Percentiles rank a stretch among this genome's conserved stretches.
Evolutionary conservation across 2,888 invertebrate species (phyloP).

Genomic region (Mimumesa dahlbomi): DNA sequence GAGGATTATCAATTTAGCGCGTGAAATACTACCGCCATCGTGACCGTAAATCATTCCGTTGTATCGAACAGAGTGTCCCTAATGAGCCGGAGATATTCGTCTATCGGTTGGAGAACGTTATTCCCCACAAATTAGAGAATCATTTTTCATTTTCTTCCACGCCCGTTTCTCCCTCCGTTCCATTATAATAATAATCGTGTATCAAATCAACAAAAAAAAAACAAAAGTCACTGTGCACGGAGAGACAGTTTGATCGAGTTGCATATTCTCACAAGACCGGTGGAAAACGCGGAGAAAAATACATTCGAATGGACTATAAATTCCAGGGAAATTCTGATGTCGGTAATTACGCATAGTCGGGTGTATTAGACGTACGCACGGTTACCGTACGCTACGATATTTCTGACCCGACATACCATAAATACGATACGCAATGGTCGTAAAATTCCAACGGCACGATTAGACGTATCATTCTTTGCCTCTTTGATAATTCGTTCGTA

Average conservation of each 20-base stretch:
- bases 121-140: conserved; percentile 13
- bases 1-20: conserved; percentile 60
- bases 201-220: too few species aligned
- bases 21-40: conserved; percentile 56
- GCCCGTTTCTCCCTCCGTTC: conserved; percentile 6
- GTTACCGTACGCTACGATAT: conserved; percentile 9
- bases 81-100: conserved; percentile 59
- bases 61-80: conserved; percentile 46
- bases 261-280: not conserved
- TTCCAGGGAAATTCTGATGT: conserved; percentile 7
- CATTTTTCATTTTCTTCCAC: too few species aligned
- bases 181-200: too few species aligned
- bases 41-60: conserved; percentile 51
- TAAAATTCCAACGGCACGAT: conserved; percentile 14
- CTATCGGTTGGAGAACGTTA: conserved; percentile 34
- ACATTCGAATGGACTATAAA: not conserved
- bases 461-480: not conserved
- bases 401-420: conserved; percentile 2
- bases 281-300: too few species aligned
- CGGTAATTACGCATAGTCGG: conserved; percentile 14
- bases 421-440: not conserved
- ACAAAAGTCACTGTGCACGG: too few species aligned
- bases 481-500: too few species aligned
- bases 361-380: not conserved
- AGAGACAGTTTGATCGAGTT: too few species aligned